Evolutionary conservation across 2,888 invertebrate genomes (phyloP).

Genomic region (Leptinotarsa rubiginosa): DNA sequence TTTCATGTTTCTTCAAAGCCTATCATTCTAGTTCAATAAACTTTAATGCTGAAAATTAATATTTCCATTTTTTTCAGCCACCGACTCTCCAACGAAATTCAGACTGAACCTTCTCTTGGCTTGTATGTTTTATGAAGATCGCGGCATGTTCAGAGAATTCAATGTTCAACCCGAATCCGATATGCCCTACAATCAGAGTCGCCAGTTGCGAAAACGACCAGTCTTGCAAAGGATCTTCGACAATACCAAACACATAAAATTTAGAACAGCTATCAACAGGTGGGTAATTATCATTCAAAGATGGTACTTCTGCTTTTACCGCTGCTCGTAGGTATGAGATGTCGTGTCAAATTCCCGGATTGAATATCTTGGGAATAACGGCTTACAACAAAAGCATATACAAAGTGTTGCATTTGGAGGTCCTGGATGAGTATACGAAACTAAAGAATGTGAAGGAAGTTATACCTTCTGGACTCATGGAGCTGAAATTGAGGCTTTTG

Average conservation of each 20-base stretch:
- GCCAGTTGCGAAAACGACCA: constrained; percentile 59
- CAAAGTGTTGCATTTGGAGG: constrained; percentile 64
- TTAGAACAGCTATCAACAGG: constrained; percentile 52
- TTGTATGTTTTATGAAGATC: constrained; percentile 63
- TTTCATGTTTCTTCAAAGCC: no score
- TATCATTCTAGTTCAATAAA: no score
- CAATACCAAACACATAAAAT: constrained; percentile 51
- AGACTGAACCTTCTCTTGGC: constrained; percentile 63
- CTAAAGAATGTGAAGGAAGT: constrained; percentile 59
- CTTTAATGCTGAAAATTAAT: neutral
- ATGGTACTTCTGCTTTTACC: neutral
- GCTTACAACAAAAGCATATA: constrained; percentile 60
- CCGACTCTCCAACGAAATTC: constrained; percentile 47
- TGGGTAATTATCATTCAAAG: neutral
- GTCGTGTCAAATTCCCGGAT: constrained; percentile 59
- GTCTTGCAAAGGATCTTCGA: constrained; percentile 55
- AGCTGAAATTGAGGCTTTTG: constrained; percentile 65
- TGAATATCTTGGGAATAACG: constrained; percentile 63
- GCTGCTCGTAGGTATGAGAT: constrained; percentile 48
- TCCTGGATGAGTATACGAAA: constrained; percentile 64
- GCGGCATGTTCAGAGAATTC: constrained; percentile 56
- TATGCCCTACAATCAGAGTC: constrained; percentile 47
- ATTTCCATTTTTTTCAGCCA: constrained; percentile 47
- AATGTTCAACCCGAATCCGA: constrained; percentile 47
- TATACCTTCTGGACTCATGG: constrained; percentile 64